These are phyloP conservation scores for Hyposoter didymator DNA, from an alignment of 2,888 invertebrate genomes.

Conservation along the genomic window DNA sequence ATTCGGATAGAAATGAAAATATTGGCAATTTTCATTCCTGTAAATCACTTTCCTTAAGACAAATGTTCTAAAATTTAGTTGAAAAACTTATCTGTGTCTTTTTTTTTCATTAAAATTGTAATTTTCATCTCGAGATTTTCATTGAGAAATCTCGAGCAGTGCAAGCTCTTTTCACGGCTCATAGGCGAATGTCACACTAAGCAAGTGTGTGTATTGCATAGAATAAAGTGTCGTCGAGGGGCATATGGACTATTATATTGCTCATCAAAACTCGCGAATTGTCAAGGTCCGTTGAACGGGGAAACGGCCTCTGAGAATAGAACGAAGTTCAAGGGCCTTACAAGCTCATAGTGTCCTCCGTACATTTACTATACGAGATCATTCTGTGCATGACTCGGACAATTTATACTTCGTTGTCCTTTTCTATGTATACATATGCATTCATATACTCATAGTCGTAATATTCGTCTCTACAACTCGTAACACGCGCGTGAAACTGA, in stretches of 20 bases:
- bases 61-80: background rate
- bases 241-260: conserved; percentile 23
- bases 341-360: conserved; percentile 67
- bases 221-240: conserved; percentile 47
- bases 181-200: conserved; percentile 7
- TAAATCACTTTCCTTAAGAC: background rate
- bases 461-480: conserved; percentile 31
- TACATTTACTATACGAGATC: conserved; percentile 54
- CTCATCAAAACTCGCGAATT: conserved; percentile 12
- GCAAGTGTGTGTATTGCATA: conserved; percentile 22
- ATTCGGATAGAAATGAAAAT: background rate
- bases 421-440: background rate
- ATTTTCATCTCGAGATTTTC: background rate
- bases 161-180: conserved; percentile 12
- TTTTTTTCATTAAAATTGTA: background rate
- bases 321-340: conserved; percentile 69
- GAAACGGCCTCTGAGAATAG: conserved; percentile 60
- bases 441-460: background rate
- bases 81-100: too few species aligned
- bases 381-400: conserved; percentile 45
- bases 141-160: background rate
- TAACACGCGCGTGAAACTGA: conserved; percentile 68
- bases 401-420: conserved; percentile 45
- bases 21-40: background rate
- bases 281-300: conserved; percentile 52